These are phyloP conservation scores for Sisor rabdophorus DNA, from an alignment of 2,113 vertebrate species.

Conservation along the genomic window DNA sequence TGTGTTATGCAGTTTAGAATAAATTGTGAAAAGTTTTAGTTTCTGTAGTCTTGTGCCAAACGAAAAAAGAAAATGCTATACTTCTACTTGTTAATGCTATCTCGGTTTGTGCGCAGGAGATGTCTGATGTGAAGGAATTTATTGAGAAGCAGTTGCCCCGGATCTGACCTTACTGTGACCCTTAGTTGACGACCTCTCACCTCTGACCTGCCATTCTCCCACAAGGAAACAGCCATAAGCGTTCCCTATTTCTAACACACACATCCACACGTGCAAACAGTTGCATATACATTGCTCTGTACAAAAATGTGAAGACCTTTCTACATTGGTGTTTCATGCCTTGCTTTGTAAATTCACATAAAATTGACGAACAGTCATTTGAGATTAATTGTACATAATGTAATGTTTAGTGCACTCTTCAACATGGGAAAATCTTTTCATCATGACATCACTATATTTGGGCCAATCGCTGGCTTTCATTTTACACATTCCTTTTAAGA, in stretches of 20 bases:
- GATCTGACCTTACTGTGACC: slow-evolving; percentile 79
- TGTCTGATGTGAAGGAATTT: slow-evolving; percentile 92
- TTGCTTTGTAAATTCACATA: slow-evolving; percentile 33
- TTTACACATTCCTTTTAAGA: slow-evolving; percentile 33
- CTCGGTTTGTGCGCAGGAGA: slow-evolving; percentile 77
- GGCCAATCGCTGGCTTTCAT: slow-evolving; percentile 52
- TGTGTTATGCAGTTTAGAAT: not conserved
- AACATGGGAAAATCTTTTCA: slow-evolving; percentile 12
- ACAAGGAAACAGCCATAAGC: slow-evolving; percentile 80
- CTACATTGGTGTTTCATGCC: slow-evolving; percentile 43
- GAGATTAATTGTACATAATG: slow-evolving; percentile 9
- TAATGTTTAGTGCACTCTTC: slow-evolving; percentile 25
- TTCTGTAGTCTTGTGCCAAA: not conserved
- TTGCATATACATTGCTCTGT: slow-evolving; percentile 35
- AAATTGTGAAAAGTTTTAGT: not conserved
- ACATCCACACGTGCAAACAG: slow-evolving; percentile 22
- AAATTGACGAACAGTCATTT: slow-evolving; percentile 33
- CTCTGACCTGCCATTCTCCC: slow-evolving; percentile 69
- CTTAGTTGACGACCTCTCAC: slow-evolving; percentile 67
- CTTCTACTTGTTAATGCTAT: not conserved
- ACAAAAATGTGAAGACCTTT: slow-evolving; percentile 51
- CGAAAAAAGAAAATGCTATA: not conserved
- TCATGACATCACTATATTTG: slow-evolving; percentile 45
- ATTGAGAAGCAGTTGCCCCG: slow-evolving; percentile 92
- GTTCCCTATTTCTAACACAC: slow-evolving; percentile 37